phyloP scores from a whole-genome alignment of 1,140 invertebrate genomes.

The Cotesia vestalis region DNA sequence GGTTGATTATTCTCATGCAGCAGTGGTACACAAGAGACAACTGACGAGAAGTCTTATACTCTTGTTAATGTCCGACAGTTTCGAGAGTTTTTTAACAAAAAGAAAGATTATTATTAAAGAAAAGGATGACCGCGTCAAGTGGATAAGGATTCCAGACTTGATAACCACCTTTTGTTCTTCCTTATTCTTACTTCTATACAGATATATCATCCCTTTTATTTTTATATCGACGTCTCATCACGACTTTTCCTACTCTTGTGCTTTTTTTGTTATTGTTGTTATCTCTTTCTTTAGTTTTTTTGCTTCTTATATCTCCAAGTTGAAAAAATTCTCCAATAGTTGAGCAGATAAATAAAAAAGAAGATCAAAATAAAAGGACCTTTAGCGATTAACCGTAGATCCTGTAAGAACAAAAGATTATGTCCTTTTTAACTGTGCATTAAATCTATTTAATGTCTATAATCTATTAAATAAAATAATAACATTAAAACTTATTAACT shows the following conservation, averaged over 20 bases:
- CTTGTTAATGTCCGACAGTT: constrained; percentile 6
- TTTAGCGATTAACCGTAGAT: too few relatives aligned
- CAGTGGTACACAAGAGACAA: neutral
- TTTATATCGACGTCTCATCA: neutral
- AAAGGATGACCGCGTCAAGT: constrained; percentile 29
- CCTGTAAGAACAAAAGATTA: too few relatives aligned
- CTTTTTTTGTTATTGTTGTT: neutral
- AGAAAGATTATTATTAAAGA: constrained; percentile 27
- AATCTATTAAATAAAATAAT: too few relatives aligned
- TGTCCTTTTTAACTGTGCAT: too few relatives aligned
- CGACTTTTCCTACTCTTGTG: neutral
- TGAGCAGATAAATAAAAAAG: too few relatives aligned
- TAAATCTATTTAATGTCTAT: too few relatives aligned
- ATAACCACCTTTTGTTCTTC: constrained; percentile 42
- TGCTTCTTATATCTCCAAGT: too few relatives aligned
- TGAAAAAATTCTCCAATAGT: too few relatives aligned
- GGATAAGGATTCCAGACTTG: constrained; percentile 41
- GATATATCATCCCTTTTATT: constrained; percentile 5
- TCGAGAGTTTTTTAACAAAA: constrained; percentile 11
- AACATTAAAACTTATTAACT: too few relatives aligned
- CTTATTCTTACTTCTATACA: neutral
- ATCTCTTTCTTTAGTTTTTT: too few relatives aligned
- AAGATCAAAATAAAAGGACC: too few relatives aligned
- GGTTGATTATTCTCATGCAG: neutral
- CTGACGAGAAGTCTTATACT: neutral